These are phyloP conservation scores for Phocoena sinus DNA, from an alignment of 2,113 vertebrate species.

Conservation along the genomic window DNA sequence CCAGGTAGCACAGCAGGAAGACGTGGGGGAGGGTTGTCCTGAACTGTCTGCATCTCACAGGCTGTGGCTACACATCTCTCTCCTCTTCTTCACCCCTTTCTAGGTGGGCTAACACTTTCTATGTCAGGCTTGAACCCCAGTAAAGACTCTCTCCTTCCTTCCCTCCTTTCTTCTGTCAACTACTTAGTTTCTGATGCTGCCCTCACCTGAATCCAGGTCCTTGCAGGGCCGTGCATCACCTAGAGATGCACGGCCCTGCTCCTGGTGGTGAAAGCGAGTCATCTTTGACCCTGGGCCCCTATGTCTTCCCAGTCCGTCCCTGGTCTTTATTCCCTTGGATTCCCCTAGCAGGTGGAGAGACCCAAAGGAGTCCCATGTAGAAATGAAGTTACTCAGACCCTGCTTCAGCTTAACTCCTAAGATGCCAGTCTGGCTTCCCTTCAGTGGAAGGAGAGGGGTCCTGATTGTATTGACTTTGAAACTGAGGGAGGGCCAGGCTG, in stretches of 20 bases:
- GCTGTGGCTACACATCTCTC: not conserved
- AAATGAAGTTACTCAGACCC: not conserved
- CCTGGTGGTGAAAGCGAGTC: not conserved
- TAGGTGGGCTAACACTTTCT: not conserved
- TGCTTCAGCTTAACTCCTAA: not conserved
- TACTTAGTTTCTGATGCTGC: not conserved
- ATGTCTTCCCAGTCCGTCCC: not conserved
- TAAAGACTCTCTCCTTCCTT: not conserved
- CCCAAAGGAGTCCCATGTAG: not conserved
- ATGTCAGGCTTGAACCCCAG: not conserved
- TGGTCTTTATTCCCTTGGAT: not conserved
- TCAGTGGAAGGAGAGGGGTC: not conserved
- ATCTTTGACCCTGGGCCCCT: not conserved
- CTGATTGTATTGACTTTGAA: not conserved
- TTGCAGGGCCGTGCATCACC: not conserved
- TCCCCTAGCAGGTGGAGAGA: not conserved
- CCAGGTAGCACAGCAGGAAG: conserved; percentile 64
- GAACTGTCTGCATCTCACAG: not conserved
- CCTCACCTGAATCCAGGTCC: not conserved
- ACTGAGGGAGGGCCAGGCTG: not conserved
- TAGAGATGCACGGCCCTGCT: not conserved
- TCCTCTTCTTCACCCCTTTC: not conserved
- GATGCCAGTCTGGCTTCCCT: not conserved
- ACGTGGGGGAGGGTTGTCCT: not conserved
- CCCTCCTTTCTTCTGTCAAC: not conserved